These are phyloP conservation scores for Jordanella pulchra DNA, from an alignment of 2,797 vertebrate species.

Conservation along the genomic window DNA sequence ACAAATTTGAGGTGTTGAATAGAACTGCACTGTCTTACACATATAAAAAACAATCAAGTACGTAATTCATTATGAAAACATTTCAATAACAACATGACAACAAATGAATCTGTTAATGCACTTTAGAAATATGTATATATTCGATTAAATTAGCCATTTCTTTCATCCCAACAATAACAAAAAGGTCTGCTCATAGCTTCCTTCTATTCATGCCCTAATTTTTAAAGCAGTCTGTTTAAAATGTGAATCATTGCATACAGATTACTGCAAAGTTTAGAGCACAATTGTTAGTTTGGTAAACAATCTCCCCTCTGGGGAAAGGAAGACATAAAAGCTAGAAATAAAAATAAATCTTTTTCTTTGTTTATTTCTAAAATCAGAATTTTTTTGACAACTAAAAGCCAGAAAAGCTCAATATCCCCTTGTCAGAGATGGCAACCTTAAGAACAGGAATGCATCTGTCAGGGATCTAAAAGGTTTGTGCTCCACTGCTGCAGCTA, in stretches of 20 bases:
- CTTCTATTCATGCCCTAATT: not conserved
- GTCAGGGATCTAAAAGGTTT: constrained; percentile 14
- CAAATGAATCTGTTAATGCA: not conserved
- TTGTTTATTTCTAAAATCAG: not conserved
- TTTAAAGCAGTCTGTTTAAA: not conserved
- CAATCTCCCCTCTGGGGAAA: not conserved
- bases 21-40: not conserved
- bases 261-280: not conserved
- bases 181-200: not conserved
- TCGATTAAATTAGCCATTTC: not conserved
- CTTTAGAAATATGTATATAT: not conserved
- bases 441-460: constrained; percentile 17
- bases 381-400: constrained; percentile 10
- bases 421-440: constrained; percentile 10
- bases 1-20: not conserved
- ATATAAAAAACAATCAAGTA: not conserved
- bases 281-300: not conserved
- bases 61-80: not conserved
- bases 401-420: not conserved
- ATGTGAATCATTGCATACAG: not conserved
- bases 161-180: not conserved
- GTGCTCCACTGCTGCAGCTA: constrained; percentile 22
- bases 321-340: not conserved
- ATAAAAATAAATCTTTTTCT: not conserved
- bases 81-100: not conserved